Evolutionary conservation across 2,113 vertebrate species (phyloP).

Genomic region (Cryptomyrus ogoouensis): DNA sequence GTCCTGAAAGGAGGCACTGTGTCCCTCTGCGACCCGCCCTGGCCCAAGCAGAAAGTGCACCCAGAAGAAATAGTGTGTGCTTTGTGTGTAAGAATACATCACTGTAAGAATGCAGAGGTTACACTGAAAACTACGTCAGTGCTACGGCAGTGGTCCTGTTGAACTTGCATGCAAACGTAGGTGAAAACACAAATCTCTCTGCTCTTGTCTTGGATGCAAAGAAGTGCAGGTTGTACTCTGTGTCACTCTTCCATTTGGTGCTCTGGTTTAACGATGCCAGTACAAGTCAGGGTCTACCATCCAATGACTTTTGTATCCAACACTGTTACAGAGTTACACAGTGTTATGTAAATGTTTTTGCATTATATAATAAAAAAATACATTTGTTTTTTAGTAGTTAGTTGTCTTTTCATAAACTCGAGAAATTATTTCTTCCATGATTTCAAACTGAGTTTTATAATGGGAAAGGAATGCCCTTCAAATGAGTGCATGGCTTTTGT

Average conservation of each 20-base stretch:
- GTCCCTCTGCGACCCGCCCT: neutral
- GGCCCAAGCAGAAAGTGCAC: neutral
- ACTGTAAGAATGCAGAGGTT: neutral
- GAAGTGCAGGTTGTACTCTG: neutral
- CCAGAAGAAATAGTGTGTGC: neutral
- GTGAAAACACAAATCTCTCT: neutral
- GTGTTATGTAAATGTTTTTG: neutral
- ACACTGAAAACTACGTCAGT: neutral
- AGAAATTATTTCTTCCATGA: neutral
- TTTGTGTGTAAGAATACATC: neutral
- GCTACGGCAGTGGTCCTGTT: neutral
- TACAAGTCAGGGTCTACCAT: neutral
- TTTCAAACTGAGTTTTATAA: neutral
- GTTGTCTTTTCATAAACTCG: neutral
- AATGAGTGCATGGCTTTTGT: neutral
- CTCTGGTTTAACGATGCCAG: neutral
- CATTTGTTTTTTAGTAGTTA: neutral
- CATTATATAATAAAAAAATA: neutral
- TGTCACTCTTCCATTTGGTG: neutral
- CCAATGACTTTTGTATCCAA: neutral
- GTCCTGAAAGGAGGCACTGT: conserved; percentile 3
- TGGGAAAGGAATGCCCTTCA: neutral
- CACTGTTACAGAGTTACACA: neutral
- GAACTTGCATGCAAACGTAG: neutral
- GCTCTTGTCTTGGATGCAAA: too few species aligned